Percentiles rank a stretch among this genome's conserved stretches.
Conservation (phyloP, 1,140 invertebrate species). For the Stenopsyche tienmushanensis region DNA sequence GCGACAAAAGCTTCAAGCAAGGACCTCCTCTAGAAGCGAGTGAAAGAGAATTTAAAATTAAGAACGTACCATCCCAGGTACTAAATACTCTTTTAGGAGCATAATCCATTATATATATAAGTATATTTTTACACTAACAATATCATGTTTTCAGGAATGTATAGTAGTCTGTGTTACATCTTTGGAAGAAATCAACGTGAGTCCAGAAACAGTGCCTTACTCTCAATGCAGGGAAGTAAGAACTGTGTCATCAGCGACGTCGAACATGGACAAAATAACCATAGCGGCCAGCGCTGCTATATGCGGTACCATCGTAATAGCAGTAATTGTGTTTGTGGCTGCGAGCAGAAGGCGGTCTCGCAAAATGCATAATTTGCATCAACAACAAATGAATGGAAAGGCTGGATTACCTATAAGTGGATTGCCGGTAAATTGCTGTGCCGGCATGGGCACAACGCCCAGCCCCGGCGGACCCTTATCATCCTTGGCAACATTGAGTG, state of each 20-base stretch:
- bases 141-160: slow-evolving; percentile 68
- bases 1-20: slow-evolving; percentile 85
- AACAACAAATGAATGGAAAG: slow-evolving; percentile 64
- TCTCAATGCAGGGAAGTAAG: slow-evolving; percentile 86
- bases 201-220: slow-evolving; percentile 81
- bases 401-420: slow-evolving; percentile 67
- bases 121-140: not conserved
- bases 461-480: slow-evolving; percentile 75
- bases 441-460: slow-evolving; percentile 66
- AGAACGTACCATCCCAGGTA: slow-evolving; percentile 86
- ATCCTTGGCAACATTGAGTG: slow-evolving; percentile 76
- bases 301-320: slow-evolving; percentile 87
- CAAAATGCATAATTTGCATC: slow-evolving; percentile 72
- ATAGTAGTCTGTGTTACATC: slow-evolving; percentile 91
- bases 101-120: slow-evolving; percentile 15
- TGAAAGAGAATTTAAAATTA: slow-evolving; percentile 87
- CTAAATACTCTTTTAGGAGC: no score
- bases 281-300: slow-evolving; percentile 92
- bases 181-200: slow-evolving; percentile 81
- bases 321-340: slow-evolving; percentile 83
- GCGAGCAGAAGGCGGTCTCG: slow-evolving; percentile 73
- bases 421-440: slow-evolving; percentile 73
- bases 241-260: slow-evolving; percentile 75
- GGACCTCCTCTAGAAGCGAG: slow-evolving; percentile 83
- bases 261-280: slow-evolving; percentile 92